Evolutionary conservation across 2,113 vertebrate species (phyloP).

Genomic region (Lophura nycthemera): DNA sequence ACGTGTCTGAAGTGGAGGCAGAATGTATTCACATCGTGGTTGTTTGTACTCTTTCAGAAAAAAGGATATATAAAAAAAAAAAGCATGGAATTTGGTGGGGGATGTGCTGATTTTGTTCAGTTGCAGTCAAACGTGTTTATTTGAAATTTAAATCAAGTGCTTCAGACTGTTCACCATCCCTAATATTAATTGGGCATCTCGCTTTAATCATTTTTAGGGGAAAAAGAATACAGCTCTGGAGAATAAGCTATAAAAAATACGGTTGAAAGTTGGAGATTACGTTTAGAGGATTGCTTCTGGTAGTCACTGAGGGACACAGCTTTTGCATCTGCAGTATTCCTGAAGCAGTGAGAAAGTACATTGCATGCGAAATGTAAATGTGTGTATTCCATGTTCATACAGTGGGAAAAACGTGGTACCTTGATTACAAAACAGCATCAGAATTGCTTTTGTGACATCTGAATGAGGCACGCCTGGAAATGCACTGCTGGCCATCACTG

Average conservation of each 20-base stretch:
- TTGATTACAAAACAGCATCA: not conserved
- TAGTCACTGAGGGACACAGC: not conserved
- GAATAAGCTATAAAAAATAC: not conserved
- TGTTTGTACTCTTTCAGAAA: not conserved
- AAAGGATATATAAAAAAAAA: not conserved
- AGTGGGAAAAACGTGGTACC: not conserved
- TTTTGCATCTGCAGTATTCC: not conserved
- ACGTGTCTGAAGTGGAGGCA: not conserved
- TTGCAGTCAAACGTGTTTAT: not conserved
- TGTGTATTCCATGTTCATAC: not conserved
- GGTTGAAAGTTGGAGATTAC: not conserved
- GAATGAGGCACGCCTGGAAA: not conserved
- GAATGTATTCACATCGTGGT: accelerated
- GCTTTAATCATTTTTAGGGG: not conserved
- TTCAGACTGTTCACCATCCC: not conserved
- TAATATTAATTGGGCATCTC: not conserved
- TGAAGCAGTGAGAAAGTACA: not conserved
- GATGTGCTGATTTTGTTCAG: not conserved
- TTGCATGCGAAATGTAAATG: not conserved
- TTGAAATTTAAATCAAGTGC: not conserved
- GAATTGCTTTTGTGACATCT: not conserved
- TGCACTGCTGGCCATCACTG: accelerated
- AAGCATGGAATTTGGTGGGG: accelerated
- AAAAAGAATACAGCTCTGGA: not conserved
- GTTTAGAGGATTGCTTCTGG: not conserved